Evolutionary conservation across 1,140 invertebrate genomes (phyloP), one percentile per base, ranked within the genome.

Genomic region (Forficula auricularia): DNA sequence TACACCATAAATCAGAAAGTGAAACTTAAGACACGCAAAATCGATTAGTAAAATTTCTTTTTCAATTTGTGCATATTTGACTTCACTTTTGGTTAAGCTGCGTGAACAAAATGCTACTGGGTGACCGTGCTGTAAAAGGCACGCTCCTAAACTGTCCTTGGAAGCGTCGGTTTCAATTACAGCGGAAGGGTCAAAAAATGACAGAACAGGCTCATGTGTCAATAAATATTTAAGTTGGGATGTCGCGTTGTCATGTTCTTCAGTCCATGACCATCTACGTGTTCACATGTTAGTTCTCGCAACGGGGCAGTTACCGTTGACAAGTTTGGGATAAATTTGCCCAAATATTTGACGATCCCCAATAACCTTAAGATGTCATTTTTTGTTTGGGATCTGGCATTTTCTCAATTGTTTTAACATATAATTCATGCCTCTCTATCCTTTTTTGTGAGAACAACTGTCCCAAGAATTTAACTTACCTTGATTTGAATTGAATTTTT

Each of bases 1-100:
- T 8, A n/a, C n/a, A n/a, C 56, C 59, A 53, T 61, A 59, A 12
- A 65, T 46, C 46, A 56, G 64, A 20, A 57, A 46, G 49, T 55
- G 53, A 55, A 62, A 67, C 47, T 56, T 57, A 41, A 57, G 46
- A 45, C 30, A 51, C 15, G 48, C 53, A 54, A 50, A 44, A 43
- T 14, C 35, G 12, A 42, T 35, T n/a, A 3, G 20, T 7, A 35
- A 42, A 18, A 44, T 13, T 15, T 44, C 22, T 44, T 44, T 44
- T n/a, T 44, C 42, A 7, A 38, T 44, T 20, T 44, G 42, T 40
- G 42, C 35, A 14, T 20, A 44, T 3, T 38, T 40, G 10, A 14
- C 9, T 27, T 44, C 34, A n/a, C 12, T 32, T 19, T 45, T 44
- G 30, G 44, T 55, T 7, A 59, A 34, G 2, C 50, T 51, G 42